Base-by-base conservation (phyloP, 2,888 invertebrate species). In the Aspidiotus rigidus region DNA sequence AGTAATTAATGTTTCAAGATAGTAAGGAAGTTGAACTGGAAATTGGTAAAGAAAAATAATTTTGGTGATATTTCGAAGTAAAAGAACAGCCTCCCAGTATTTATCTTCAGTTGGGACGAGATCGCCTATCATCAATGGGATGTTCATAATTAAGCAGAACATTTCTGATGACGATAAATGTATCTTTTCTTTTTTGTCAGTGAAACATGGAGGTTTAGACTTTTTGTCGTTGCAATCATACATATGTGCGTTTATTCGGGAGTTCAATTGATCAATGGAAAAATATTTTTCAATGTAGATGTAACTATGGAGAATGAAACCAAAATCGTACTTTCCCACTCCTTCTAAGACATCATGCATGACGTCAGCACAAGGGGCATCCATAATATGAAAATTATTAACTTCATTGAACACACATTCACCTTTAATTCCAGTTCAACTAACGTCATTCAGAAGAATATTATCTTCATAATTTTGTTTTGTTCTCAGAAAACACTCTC, bases 51-150 rank as follows among this genome's bases (percentile, higher is more conserved):
- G 11, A 49, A 49, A 49, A 49, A 49, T 49, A 49, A 49, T 49
- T 49, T 49, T 11, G 11, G 49, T 49, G 9, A 49, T 53, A 17
- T 72, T 28, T 13, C 44, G 57, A 10, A 69, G 49, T 71, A 71
- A 71, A 62, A 73, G 69, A 10, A 49, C 9, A 49, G 11, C 9
- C 16, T 56, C 7, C 72, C 72, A 72, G 7, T 71, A 71, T 11
- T 42, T 42, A 62, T 73, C 62, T 49, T 71, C 41, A 66, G 64
- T 40, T 16, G 71, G 69, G 9, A 73, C 56, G 49, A 61, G 42
- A 59, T 72, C 70, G 39, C 72, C 73, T 17, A 73, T 61, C 49
- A 73, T 57, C 10, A 71, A 10, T 49, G 62, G 42, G 16, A 71
- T 62, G 62, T 62, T 66, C 2, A 15, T 15, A 56, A 71, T 59